A percentile compares a stretch with the other conserved stretches of the same genome.
These are phyloP conservation scores for Microctenopoma steveboyesi DNA, from an alignment of 2,797 vertebrate genomes.

Conservation along the genomic window DNA sequence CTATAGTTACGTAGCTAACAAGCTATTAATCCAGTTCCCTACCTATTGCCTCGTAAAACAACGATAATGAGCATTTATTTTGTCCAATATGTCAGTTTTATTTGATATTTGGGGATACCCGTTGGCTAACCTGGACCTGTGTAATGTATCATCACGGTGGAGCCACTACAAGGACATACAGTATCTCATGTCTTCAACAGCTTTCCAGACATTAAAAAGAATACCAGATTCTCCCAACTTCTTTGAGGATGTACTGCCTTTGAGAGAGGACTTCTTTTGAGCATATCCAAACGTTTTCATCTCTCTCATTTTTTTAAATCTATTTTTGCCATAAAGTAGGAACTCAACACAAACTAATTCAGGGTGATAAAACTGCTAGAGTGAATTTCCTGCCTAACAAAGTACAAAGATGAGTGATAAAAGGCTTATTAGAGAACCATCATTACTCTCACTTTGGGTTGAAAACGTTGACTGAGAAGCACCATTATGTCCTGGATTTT, in stretches of 20 bases:
- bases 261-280: conserved; percentile 85
- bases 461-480: conserved; percentile 74
- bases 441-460: conserved; percentile 78
- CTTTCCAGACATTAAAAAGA: conserved; percentile 86
- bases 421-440: conserved; percentile 76
- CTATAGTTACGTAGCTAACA: conserved; percentile 37
- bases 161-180: conserved; percentile 79
- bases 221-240: conserved; percentile 84
- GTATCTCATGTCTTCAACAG: conserved; percentile 78
- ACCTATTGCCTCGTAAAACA: conserved; percentile 31
- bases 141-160: conserved; percentile 71
- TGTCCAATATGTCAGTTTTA: conserved; percentile 64
- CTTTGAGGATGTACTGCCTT: conserved; percentile 85
- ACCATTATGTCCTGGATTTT: conserved; percentile 67
- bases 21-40: conserved; percentile 36
- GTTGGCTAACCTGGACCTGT: conserved; percentile 84
- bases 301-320: conserved; percentile 76
- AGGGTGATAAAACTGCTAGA: conserved; percentile 63
- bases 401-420: conserved; percentile 77
- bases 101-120: conserved; percentile 59
- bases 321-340: conserved; percentile 73
- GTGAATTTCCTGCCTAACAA: conserved; percentile 66
- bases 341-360: conserved; percentile 80
- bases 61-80: conserved; percentile 41
- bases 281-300: conserved; percentile 86